Evolutionary conservation across 2,113 vertebrate species (phyloP).

Genomic region (Ophiodon elongatus): DNA sequence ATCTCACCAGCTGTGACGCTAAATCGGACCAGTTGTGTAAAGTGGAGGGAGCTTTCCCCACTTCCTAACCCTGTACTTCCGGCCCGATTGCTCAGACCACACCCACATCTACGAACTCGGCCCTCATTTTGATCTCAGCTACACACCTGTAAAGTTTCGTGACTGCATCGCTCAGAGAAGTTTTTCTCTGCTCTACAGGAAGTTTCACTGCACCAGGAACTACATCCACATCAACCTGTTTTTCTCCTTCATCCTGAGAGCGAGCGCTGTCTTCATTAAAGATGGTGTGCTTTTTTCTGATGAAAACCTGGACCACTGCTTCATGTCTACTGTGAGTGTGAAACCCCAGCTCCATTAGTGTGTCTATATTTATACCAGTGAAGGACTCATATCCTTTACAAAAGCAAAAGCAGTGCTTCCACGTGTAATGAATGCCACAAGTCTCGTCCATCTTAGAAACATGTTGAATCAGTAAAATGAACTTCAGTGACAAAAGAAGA

Average conservation of each 20-base stretch:
- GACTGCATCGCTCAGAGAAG: not conserved
- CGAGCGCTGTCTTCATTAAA: conserved; percentile 88
- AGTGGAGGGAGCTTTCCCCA: not conserved
- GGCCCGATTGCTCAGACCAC: not conserved
- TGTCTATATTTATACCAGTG: not conserved
- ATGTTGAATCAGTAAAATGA: not conserved
- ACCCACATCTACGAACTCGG: not conserved
- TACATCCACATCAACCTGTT: conserved; percentile 93
- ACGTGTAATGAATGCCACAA: not conserved
- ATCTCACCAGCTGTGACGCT: too few species aligned
- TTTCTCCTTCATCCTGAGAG: conserved; percentile 89
- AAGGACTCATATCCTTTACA: not conserved
- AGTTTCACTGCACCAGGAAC: conserved; percentile 92
- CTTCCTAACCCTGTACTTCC: not conserved
- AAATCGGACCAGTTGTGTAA: too few species aligned
- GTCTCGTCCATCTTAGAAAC: not conserved
- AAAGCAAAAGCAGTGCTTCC: not conserved
- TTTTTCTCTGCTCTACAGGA: conserved; percentile 72
- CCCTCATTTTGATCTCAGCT: not conserved
- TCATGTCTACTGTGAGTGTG: conserved; percentile 87
- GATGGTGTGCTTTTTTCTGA: conserved; percentile 87
- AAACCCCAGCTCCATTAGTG: not conserved
- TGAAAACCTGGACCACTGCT: conserved; percentile 86
- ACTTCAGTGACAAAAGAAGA: not conserved
- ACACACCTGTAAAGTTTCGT: not conserved